phyloP scores from a whole-genome alignment of 2,888 invertebrate species.

The Ptilodon capucinus region DNA sequence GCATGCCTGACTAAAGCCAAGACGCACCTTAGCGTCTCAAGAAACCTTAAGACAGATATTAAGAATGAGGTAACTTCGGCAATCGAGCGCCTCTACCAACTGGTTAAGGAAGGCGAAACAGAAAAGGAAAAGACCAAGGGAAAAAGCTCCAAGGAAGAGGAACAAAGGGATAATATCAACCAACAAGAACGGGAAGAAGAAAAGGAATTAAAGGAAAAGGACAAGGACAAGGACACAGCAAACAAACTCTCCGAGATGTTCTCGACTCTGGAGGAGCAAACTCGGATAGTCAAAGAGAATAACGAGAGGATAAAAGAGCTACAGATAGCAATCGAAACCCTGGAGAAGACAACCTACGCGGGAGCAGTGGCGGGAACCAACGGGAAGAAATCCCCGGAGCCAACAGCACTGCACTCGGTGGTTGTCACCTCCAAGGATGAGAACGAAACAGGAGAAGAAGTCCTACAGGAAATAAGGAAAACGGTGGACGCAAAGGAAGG shows the following conservation, averaged over 20 bases:
- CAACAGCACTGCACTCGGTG: no score
- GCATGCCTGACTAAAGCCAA: neutral
- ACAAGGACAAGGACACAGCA: no score
- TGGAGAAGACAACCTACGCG: conserved; percentile 1
- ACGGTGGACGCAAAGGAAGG: no score
- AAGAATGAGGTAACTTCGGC: neutral
- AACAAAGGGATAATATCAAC: no score
- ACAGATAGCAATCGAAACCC: neutral
- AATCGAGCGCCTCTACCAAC: neutral
- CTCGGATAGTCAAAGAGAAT: neutral
- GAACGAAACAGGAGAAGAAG: no score
- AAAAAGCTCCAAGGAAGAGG: no score
- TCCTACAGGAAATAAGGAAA: no score
- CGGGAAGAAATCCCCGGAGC: neutral
- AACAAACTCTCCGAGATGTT: no score
- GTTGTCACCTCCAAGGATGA: no score
- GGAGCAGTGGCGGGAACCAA: neutral
- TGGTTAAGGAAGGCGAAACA: neutral
- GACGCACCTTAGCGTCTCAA: neutral
- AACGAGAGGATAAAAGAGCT: neutral
- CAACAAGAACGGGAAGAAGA: no score
- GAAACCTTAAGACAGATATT: neutral
- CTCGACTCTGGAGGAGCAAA: neutral
- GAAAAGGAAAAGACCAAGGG: no score
- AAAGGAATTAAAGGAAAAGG: no score